Conservation (phyloP, 1,140 invertebrate genomes). For the Calephelis virginiensis region DNA sequence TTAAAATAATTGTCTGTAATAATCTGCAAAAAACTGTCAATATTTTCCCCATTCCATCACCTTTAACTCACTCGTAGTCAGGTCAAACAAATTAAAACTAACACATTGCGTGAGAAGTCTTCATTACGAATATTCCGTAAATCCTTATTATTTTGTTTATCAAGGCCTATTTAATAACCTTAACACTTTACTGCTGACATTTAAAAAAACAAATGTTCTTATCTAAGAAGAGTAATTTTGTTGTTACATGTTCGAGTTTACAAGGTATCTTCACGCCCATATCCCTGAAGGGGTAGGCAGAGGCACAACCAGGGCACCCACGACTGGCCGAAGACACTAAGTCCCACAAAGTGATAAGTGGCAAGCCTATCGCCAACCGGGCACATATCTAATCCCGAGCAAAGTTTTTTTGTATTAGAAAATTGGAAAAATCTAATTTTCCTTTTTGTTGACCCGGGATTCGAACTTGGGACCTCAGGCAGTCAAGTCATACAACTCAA, state of each 20-base stretch:
- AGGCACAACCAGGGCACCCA: no score
- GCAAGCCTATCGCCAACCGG: no score
- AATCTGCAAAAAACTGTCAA: not conserved
- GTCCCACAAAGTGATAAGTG: no score
- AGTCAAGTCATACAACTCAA: no score
- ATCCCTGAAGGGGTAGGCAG: no score
- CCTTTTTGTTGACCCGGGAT: no score
- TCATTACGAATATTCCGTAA: slow-evolving; percentile 8
- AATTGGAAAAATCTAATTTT: no score
- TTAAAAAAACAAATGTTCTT: not conserved
- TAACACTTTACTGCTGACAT: slow-evolving; percentile 1
- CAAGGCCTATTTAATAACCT: not conserved
- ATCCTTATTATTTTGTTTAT: slow-evolving; percentile 4
- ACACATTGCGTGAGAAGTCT: slow-evolving; percentile 9
- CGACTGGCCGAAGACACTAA: no score
- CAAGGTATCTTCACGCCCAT: not conserved
- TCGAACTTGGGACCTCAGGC: no score
- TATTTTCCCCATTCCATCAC: not conserved
- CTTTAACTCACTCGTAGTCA: not conserved
- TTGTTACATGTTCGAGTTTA: not conserved
- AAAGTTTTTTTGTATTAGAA: no score
- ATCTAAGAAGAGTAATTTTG: not conserved
- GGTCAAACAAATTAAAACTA: slow-evolving; percentile 5
- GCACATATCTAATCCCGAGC: no score
- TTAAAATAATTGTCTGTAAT: not conserved